Base-by-base conservation (phyloP, 2,113 vertebrate species). In the Sula dactylatra region DNA sequence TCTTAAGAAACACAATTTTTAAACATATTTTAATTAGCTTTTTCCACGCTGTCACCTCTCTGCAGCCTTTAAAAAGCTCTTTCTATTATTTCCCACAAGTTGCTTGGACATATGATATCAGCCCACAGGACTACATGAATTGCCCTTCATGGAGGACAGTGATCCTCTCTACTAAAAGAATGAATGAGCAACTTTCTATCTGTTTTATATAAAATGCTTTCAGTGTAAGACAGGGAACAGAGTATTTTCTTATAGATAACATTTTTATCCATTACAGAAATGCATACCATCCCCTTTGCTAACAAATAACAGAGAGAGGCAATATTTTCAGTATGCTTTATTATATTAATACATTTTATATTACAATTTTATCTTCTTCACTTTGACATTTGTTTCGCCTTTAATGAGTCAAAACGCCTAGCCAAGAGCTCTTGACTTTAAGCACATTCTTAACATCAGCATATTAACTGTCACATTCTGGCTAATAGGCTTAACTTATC, bases 331-430 rank as follows among this genome's bases (percentile, higher is more conserved):
- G 58, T 82, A 61, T 59, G 67, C 44, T 80, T 91, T 90, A 49
- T 94, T 90, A 73, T 84, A 96, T 95, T 77, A 88, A 82, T 93
- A 96, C 27, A 82, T 92, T 95, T 79, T 76, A 16, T 72, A 91
- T 82, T 89, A 82, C 66, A 86, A 70, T 94, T 94, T 93, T 90
- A 55, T 73, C 70, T 95, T 76, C 81, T 88, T 88, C 71, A 67
- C 61, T 82, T 80, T 87, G 94, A 95, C 91, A 86, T 96, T 93
- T 95, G 91, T 97, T 95, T 94, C 82, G 38, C 31, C 38, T 88
- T 95, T 95, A 91, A 88, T 82, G 91, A 93, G 71, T 91, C 67
- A 93, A 93, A 95, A 89, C 29, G 84, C 45, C 66, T 50, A 58
- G 58, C 82, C 47, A 77, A 84, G 91, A 91, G 87, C 93, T 90